Conservation (phyloP, 2,888 invertebrate genomes). For the Scaptomyza caliginosa region DNA sequence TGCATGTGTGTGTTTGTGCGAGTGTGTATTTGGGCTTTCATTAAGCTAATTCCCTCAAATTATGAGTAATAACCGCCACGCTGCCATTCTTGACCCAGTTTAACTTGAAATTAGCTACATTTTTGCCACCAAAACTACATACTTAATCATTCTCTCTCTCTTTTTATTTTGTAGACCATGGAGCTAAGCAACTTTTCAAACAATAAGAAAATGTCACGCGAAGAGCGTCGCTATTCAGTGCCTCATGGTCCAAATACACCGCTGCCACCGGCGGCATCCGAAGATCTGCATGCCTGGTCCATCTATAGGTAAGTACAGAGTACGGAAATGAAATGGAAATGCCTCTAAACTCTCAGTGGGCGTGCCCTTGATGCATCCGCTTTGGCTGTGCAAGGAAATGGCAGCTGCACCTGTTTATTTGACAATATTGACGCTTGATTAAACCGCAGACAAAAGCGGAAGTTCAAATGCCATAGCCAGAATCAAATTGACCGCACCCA, state of each 20-base stretch:
- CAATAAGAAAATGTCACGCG: slow-evolving; percentile 85
- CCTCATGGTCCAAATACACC: slow-evolving; percentile 91
- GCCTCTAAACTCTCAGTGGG: slow-evolving; percentile 20
- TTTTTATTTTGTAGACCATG: slow-evolving; percentile 76
- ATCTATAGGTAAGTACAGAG: slow-evolving; percentile 90
- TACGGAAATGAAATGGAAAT: slow-evolving; percentile 25
- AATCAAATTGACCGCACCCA: background rate
- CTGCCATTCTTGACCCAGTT: slow-evolving; percentile 76
- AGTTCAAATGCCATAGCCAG: slow-evolving; percentile 61
- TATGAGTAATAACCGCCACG: slow-evolving; percentile 68
- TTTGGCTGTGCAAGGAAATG: slow-evolving; percentile 1
- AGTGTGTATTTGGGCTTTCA: slow-evolving; percentile 51
- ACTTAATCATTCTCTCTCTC: slow-evolving; percentile 34
- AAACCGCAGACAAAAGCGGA: slow-evolving; percentile 62
- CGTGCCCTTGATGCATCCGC: slow-evolving; percentile 52
- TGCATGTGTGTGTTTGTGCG: slow-evolving; percentile 17
- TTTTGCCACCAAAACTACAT: slow-evolving; percentile 47
- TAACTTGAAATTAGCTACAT: slow-evolving; percentile 55
- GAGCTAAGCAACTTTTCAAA: slow-evolving; percentile 83
- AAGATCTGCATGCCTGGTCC: slow-evolving; percentile 98
- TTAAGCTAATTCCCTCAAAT: slow-evolving; percentile 76
- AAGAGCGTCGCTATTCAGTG: slow-evolving; percentile 94
- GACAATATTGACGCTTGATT: slow-evolving; percentile 71
- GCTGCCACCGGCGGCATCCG: slow-evolving; percentile 91
- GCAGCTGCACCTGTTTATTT: slow-evolving; percentile 63